phyloP scores from a whole-genome alignment of 2,113 vertebrate genomes.

The Orycteropus afer region DNA sequence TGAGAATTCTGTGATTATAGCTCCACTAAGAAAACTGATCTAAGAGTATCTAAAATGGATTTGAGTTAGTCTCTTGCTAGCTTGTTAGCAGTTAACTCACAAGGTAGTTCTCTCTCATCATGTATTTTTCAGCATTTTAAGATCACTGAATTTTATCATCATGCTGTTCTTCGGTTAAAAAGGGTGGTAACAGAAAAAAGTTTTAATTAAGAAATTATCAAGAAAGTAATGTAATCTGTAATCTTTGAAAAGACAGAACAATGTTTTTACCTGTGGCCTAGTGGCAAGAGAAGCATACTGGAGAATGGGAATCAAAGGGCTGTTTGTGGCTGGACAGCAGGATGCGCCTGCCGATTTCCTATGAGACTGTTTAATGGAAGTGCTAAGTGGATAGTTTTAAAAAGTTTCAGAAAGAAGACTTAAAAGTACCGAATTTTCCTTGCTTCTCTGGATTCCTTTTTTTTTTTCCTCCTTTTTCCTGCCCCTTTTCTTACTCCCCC shows the following conservation, averaged over 20 bases:
- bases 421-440: not conserved
- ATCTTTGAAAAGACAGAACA: not conserved
- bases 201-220: not conserved
- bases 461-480: not conserved
- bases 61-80: not conserved
- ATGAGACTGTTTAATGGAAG: not conserved
- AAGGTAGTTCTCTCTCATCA: not conserved
- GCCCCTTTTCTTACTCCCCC: not conserved
- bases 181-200: not conserved
- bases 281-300: not conserved
- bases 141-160: not conserved
- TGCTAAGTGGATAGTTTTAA: not conserved
- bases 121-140: not conserved
- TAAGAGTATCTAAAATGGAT: not conserved
- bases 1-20: not conserved
- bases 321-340: not conserved
- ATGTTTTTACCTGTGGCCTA: not conserved
- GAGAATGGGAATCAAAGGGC: not conserved
- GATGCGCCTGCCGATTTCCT: not conserved
- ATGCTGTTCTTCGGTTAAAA: not conserved
- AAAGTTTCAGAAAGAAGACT: slow-evolving; percentile 2
- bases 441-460: not conserved
- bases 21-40: not conserved
- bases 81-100: not conserved
- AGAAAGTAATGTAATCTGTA: not conserved